A percentile compares a stretch with the other conserved stretches of the same genome.
Conservation (phyloP, 1,140 invertebrate genomes). For the Hycleus phaleratus region DNA sequence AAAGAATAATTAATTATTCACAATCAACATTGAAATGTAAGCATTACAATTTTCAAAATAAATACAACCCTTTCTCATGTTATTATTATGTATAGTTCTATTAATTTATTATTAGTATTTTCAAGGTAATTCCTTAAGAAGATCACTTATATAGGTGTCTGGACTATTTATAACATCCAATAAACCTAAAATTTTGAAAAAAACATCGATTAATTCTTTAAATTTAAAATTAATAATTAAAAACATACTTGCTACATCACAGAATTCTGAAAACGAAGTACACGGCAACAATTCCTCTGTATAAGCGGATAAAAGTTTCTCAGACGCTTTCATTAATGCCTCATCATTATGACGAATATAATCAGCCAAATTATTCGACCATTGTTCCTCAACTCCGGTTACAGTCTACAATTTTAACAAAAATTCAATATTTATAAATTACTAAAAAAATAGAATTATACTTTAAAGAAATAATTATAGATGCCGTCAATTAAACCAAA, state of each 20-base stretch:
- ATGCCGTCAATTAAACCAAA: conserved; percentile 72
- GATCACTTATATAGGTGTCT: conserved; percentile 49
- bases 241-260: conserved; percentile 71
- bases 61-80: conserved; percentile 1
- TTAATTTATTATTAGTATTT: not conserved
- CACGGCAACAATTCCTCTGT: conserved; percentile 86
- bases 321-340: conserved; percentile 76
- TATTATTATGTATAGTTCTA: no score
- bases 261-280: conserved; percentile 82
- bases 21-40: conserved; percentile 9
- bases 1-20: not conserved
- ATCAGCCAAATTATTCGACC: conserved; percentile 82
- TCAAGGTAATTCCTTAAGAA: conserved; percentile 40
- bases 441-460: conserved; percentile 30
- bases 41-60: conserved; percentile 8
- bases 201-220: conserved; percentile 9
- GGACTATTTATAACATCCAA: conserved; percentile 54
- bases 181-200: conserved; percentile 48
- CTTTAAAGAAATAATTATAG: conserved; percentile 69
- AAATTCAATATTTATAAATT: conserved; percentile 1
- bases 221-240: conserved; percentile 10
- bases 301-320: conserved; percentile 70
- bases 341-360: conserved; percentile 93
- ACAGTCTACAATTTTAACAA: conserved; percentile 55
- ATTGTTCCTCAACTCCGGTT: conserved; percentile 66